Conservation (phyloP, 1,140 invertebrate species). For the Drosophila triauraria region DNA sequence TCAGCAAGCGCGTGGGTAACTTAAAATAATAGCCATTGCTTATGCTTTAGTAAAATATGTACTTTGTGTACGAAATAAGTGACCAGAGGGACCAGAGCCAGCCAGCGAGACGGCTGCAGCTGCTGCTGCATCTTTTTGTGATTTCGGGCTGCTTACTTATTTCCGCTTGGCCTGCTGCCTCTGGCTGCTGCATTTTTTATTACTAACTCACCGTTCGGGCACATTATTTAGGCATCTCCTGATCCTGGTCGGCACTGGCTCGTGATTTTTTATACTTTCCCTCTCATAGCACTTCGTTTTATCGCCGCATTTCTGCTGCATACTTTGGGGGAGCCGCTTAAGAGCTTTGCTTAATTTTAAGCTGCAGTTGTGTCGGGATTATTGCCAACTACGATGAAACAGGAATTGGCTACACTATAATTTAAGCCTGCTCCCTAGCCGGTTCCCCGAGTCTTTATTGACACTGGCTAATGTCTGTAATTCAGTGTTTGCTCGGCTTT, state of each 20-base stretch:
- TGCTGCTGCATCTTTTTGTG: conserved; percentile 26
- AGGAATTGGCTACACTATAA: conserved; percentile 22
- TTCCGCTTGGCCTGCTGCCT: conserved; percentile 55
- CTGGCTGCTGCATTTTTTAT: conserved; percentile 61
- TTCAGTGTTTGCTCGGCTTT: conserved; percentile 38
- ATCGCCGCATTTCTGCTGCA: conserved; percentile 35
- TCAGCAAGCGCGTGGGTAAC: conserved; percentile 78
- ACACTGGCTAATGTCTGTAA: conserved; percentile 42
- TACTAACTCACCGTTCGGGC: conserved; percentile 24
- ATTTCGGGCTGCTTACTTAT: conserved; percentile 54
- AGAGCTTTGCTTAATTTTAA: conserved; percentile 53
- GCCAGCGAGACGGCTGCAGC: conserved; percentile 10
- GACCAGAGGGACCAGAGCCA: conserved; percentile 22
- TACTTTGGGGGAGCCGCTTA: conserved; percentile 26
- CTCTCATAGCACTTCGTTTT: background rate
- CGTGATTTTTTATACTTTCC: background rate
- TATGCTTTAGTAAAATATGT: conserved; percentile 81
- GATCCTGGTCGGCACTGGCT: background rate
- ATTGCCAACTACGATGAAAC: conserved; percentile 25
- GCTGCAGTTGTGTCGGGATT: conserved; percentile 23
- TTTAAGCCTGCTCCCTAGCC: conserved; percentile 37
- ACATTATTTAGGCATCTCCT: conserved; percentile 41
- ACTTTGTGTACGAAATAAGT: conserved; percentile 59
- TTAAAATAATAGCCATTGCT: conserved; percentile 84
- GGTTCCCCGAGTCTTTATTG: conserved; percentile 18